phyloP scores from a whole-genome alignment of 2,888 invertebrate genomes.

The Philhelius pedissequus region DNA sequence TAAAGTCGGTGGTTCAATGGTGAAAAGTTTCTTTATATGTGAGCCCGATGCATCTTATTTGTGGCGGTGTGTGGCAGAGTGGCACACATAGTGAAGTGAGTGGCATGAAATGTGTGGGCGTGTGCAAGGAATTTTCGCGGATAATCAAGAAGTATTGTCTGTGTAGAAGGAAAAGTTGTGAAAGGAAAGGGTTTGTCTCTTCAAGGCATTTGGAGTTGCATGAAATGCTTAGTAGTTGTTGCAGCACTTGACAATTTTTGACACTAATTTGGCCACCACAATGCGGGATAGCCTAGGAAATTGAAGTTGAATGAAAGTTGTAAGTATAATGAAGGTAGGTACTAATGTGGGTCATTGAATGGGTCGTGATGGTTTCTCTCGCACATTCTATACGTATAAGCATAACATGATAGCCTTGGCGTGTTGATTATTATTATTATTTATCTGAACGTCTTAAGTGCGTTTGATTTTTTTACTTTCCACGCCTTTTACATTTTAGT shows the following conservation, averaged over 20 bases:
- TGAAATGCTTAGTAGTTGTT: no score
- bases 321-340: not conserved
- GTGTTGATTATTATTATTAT: not conserved
- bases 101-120: not conserved
- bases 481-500: no score
- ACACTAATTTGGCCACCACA: not conserved
- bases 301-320: slow-evolving; percentile 46
- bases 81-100: not conserved
- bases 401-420: not conserved
- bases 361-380: slow-evolving; percentile 30
- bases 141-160: slow-evolving; percentile 52
- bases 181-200: slow-evolving; percentile 47
- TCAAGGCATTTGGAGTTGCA: not conserved
- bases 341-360: slow-evolving; percentile 29
- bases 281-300: not conserved
- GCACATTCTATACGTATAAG: not conserved
- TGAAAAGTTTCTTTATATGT: slow-evolving; percentile 37
- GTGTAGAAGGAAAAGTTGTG: slow-evolving; percentile 21
- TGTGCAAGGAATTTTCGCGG: slow-evolving; percentile 36
- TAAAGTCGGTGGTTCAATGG: not conserved
- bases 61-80: not conserved
- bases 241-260: not conserved
- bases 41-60: slow-evolving; percentile 15
- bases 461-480: not conserved
- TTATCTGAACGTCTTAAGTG: not conserved